Evolutionary conservation across 2,888 invertebrate genomes (phyloP).

Genomic region (Graphium colonna): DNA sequence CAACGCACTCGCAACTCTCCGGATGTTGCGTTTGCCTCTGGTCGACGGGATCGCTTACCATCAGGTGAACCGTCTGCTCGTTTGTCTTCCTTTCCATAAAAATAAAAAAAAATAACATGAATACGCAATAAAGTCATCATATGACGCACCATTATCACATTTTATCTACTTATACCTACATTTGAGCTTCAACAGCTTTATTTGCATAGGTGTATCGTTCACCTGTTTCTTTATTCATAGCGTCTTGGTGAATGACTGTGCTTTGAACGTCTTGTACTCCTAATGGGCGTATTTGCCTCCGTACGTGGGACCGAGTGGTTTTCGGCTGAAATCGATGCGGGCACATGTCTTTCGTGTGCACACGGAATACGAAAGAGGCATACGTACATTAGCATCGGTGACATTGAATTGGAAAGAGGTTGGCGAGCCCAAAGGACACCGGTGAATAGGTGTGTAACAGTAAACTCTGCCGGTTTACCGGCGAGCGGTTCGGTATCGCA

Average conservation of each 20-base stretch:
- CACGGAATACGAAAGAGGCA: slow-evolving; percentile 16
- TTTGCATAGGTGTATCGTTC: slow-evolving; percentile 8
- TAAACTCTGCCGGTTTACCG: slow-evolving; percentile 23
- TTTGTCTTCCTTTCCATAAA: too few species aligned
- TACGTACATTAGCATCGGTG: background rate
- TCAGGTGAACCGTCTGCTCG: too few species aligned
- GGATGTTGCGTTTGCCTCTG: too few species aligned
- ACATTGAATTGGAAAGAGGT: slow-evolving; percentile 20
- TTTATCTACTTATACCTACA: too few species aligned
- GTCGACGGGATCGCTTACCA: too few species aligned
- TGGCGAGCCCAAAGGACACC: slow-evolving; percentile 10
- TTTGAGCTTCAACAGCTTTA: too few species aligned
- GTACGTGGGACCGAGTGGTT: slow-evolving; percentile 16
- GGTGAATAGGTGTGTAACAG: slow-evolving; percentile 21
- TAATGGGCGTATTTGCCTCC: background rate
- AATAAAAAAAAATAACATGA: slow-evolving; percentile 31
- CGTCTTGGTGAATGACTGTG: background rate
- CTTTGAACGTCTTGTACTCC: background rate
- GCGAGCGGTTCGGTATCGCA: slow-evolving; percentile 41
- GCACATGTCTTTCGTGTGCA: slow-evolving; percentile 11
- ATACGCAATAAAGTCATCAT: slow-evolving; percentile 43
- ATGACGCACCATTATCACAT: too few species aligned
- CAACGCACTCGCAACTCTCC: too few species aligned
- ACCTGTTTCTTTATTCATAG: slow-evolving; percentile 4
- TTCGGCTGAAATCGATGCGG: slow-evolving; percentile 10